Evolutionary conservation across 2,113 vertebrate species (phyloP).

Genomic region (Ranitomeya imitator): DNA sequence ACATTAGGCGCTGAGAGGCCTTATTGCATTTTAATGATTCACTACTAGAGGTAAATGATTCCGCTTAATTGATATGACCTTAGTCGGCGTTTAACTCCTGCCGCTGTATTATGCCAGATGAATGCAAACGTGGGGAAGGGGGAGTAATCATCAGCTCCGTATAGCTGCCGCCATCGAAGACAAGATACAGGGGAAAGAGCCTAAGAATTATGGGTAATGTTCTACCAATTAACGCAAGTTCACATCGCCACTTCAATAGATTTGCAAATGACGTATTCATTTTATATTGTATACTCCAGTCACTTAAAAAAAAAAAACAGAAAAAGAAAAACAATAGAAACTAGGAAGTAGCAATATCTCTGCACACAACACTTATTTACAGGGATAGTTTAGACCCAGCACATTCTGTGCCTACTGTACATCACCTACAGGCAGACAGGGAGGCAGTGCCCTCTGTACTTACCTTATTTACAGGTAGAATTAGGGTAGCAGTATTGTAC

Average conservation of each 20-base stretch:
- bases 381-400: neutral
- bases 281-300: neutral
- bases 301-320: neutral
- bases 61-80: slow-evolving; percentile 40
- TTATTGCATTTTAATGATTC: slow-evolving; percentile 56
- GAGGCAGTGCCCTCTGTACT: neutral
- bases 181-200: neutral
- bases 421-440: neutral
- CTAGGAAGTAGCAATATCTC: too few relatives aligned
- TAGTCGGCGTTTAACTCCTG: slow-evolving; percentile 33
- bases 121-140: neutral
- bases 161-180: neutral
- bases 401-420: neutral
- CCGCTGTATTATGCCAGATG: slow-evolving; percentile 1
- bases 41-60: slow-evolving; percentile 51
- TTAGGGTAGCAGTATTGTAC: neutral
- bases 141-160: neutral
- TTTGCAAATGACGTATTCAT: neutral
- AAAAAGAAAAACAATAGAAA: neutral
- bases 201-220: neutral
- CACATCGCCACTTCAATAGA: neutral
- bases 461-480: neutral
- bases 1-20: slow-evolving; percentile 35
- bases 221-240: neutral
- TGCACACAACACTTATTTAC: neutral